Evolutionary conservation across 2,113 vertebrate species (phyloP).

Genomic region (Grus americana): DNA sequence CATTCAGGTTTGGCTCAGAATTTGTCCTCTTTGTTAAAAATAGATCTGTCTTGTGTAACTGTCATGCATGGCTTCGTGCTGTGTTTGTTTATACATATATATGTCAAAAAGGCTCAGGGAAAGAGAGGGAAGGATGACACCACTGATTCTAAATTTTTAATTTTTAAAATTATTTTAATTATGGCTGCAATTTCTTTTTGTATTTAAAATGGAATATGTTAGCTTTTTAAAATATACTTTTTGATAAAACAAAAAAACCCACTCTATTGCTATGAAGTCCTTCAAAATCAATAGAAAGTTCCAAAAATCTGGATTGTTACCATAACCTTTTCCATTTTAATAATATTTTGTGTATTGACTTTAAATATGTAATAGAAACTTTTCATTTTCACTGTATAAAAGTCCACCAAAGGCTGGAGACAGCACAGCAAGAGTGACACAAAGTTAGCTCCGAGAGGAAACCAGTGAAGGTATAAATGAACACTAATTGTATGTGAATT

Average conservation of each 20-base stretch:
- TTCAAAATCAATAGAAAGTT: not conserved
- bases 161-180: not conserved
- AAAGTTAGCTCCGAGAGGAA: not conserved
- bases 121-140: not conserved
- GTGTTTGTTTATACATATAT: not conserved
- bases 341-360: not conserved
- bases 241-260: rapidly evolving
- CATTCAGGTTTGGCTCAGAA: not conserved
- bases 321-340: not conserved
- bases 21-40: not conserved
- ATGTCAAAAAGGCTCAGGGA: not conserved
- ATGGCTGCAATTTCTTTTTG: not conserved
- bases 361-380: not conserved
- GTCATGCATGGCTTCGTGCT: not conserved
- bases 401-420: not conserved
- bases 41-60: not conserved
- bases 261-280: not conserved
- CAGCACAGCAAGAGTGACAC: too few relatives aligned
- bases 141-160: not conserved
- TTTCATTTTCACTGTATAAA: not conserved
- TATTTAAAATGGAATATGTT: not conserved
- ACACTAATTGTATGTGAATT: not conserved
- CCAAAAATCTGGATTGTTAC: not conserved
- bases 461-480: not conserved
- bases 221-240: not conserved